Base-by-base conservation (phyloP, 2,888 invertebrate species). In the Leptopilina myrica region DNA sequence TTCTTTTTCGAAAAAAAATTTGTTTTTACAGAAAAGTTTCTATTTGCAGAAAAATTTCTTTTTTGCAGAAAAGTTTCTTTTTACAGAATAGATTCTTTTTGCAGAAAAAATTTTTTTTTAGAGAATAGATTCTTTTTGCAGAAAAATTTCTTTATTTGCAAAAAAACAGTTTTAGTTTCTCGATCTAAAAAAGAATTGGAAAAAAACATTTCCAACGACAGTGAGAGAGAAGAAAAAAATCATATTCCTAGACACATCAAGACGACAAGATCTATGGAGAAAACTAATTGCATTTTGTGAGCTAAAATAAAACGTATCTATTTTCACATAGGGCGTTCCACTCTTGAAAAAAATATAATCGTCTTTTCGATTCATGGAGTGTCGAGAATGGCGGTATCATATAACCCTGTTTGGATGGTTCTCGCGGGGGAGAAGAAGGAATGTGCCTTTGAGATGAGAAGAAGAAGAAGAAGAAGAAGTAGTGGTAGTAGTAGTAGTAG, bases 401-500 rank as follows among this genome's bases (percentile, higher is more conserved):
- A 73, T 56, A 73, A 56, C 53, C 56, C 73, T 53, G 73, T 53
- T 49, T n/a, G 53, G 53, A 26, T 33, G 73, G 53, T 8, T 49
- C 26, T 73, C 40, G 73, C 82, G 83, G 83, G 82, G 84, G 80
- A 81, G 84, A 77, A 46, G 83, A 76, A 78, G 78, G 81, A 73
- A 80, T 73, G 43, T 43, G 67, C 43, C 78, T 33, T 33, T 33
- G 77, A 59, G 76, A 79, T 73, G 79, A 64, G 79, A 76, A 78
- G 43, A 43, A 78, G 26, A 59, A 15, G 73, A 59, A 77, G 20
- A 64, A 46, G 43, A 62, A 64, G 43, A 46, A 43, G 66, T 15
- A 77, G 12, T 12, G 14, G 11, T 49, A 64, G 56, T 64, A 64
- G n/a, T 15, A 26, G 43, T 40, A 64, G 40, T 33, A 33, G 33